phyloP scores from a whole-genome alignment of 2,113 vertebrate species.

The Vidua macroura region DNA sequence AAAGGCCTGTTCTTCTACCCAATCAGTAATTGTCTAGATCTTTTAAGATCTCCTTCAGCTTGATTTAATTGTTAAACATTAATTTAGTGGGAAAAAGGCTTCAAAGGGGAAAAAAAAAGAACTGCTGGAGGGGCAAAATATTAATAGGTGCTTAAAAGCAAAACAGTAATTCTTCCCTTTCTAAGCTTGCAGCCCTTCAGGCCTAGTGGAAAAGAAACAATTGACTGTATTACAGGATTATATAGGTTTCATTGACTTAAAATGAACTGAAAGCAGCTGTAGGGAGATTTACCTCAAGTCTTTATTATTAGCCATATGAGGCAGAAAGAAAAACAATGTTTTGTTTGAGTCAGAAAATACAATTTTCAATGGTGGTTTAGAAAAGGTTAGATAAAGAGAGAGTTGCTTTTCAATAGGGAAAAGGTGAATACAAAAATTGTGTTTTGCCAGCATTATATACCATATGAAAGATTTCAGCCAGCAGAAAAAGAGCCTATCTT shows the following conservation, averaged over 20 bases:
- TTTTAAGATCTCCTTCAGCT: slow-evolving; percentile 80
- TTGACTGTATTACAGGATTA: slow-evolving; percentile 90
- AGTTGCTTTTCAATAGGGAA: slow-evolving; percentile 43
- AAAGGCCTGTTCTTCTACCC: slow-evolving; percentile 77
- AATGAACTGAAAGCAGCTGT: slow-evolving; percentile 93
- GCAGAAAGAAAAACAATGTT: slow-evolving; percentile 87
- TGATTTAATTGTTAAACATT: slow-evolving; percentile 86
- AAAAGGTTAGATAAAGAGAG: slow-evolving; percentile 65
- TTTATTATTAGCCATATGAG: slow-evolving; percentile 89
- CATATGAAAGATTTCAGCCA: slow-evolving; percentile 22
- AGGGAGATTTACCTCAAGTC: slow-evolving; percentile 91
- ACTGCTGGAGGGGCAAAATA: slow-evolving; percentile 77
- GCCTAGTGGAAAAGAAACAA: slow-evolving; percentile 83
- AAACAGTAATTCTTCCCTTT: slow-evolving; percentile 87
- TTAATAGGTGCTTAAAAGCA: slow-evolving; percentile 82
- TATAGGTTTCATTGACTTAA: slow-evolving; percentile 94
- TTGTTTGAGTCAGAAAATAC: slow-evolving; percentile 78
- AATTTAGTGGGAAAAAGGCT: slow-evolving; percentile 79
- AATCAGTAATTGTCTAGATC: slow-evolving; percentile 82
- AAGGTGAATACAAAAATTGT: slow-evolving; percentile 65
- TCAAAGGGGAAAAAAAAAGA: slow-evolving; percentile 72
- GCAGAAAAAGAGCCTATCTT: background rate
- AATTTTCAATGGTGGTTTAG: slow-evolving; percentile 79
- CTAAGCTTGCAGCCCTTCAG: slow-evolving; percentile 86
- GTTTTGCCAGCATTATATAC: slow-evolving; percentile 53